Conservation (phyloP, 2,797 vertebrate species). For the Crenichthys baileyi region DNA sequence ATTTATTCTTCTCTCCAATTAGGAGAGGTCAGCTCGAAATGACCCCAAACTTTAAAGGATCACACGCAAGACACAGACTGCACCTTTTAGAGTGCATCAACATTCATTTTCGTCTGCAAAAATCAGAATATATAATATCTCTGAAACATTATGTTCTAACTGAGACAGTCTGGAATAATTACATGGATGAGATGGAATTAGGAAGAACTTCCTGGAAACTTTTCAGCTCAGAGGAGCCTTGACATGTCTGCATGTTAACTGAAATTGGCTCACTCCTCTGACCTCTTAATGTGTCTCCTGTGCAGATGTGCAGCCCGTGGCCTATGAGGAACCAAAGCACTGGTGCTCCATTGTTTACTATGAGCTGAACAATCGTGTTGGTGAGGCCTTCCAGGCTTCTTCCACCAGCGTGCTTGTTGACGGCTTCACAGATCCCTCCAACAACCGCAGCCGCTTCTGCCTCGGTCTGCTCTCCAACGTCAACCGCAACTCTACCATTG, state of each 20-base stretch:
- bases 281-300: conserved; percentile 67
- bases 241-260: conserved; percentile 15
- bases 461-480: conserved; percentile 97
- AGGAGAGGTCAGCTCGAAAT: conserved; percentile 85
- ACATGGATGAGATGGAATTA: conserved; percentile 20
- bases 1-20: conserved; percentile 78
- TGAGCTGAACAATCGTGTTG: conserved; percentile 97
- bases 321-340: conserved; percentile 96
- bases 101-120: conserved; percentile 52
- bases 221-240: conserved; percentile 35
- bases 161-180: conserved; percentile 37
- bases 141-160: conserved; percentile 35
- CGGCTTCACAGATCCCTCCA: conserved; percentile 98
- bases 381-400: conserved; percentile 96
- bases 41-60: conserved; percentile 59
- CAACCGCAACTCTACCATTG: conserved; percentile 99
- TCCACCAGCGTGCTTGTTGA: conserved; percentile 97
- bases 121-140: too few species aligned
- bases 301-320: conserved; percentile 95
- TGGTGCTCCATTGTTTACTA: conserved; percentile 99
- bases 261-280: conserved; percentile 35
- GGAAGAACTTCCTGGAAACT: conserved; percentile 28
- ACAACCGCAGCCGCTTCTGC: conserved; percentile 99
- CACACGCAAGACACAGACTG: conserved; percentile 49
- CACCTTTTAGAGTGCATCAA: conserved; percentile 25